Evolutionary conservation across 2,888 invertebrate species (phyloP).

Genomic region (Laspeyria flexula): DNA sequence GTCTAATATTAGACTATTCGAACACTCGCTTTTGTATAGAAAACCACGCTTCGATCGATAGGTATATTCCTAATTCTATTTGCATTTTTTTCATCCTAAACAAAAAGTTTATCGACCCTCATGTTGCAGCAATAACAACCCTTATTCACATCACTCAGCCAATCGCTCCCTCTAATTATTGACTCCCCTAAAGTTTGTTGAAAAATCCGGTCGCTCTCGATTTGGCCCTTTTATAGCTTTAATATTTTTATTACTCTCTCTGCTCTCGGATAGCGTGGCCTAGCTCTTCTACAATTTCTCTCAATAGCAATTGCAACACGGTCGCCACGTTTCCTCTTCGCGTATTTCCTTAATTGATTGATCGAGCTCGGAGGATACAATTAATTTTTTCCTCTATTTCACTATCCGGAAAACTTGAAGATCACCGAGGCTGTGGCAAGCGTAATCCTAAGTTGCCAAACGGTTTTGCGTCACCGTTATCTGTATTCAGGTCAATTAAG

Average conservation of each 20-base stretch:
- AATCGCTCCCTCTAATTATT: constrained; percentile 84
- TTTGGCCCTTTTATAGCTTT: constrained; percentile 70
- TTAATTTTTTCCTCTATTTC: constrained; percentile 62
- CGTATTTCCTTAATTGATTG: constrained; percentile 58
- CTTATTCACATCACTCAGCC: constrained; percentile 78
- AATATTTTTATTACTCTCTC: constrained; percentile 72
- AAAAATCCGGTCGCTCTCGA: constrained; percentile 61
- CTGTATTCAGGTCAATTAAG: constrained; percentile 72
- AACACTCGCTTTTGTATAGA: constrained; percentile 7
- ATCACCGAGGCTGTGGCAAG: constrained; percentile 54
- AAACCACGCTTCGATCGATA: constrained; percentile 18
- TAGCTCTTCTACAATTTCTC: constrained; percentile 36
- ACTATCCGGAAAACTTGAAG: constrained; percentile 61
- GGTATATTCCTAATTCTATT: constrained; percentile 24
- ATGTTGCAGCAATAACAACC: constrained; percentile 76
- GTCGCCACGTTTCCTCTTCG: constrained; percentile 55
- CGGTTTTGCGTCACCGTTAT: constrained; percentile 72
- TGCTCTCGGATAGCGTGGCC: constrained; percentile 49
- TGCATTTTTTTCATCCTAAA: constrained; percentile 25
- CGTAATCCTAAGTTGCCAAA: constrained; percentile 64
- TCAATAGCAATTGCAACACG: constrained; percentile 45
- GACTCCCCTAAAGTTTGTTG: constrained; percentile 82
- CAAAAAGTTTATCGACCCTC: constrained; percentile 81
- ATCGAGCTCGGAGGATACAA: constrained; percentile 52
- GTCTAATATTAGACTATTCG: constrained; percentile 22